Evolutionary conservation across 2,797 vertebrate species (phyloP), one percentile per base, ranked within the genome.

Genomic region (Molossus molossus): DNA sequence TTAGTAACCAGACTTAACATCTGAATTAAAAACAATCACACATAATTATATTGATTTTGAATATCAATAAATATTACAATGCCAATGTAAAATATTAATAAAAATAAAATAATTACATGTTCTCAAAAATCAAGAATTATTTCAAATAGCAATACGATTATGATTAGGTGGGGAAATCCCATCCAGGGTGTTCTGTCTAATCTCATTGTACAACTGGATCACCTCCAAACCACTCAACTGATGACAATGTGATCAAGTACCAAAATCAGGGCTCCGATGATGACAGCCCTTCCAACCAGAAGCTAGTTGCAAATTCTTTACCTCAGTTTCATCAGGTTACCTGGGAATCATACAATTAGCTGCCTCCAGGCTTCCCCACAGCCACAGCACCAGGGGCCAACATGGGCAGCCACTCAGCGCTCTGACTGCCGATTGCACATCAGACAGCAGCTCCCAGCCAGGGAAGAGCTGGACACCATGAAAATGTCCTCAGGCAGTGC

Each of bases 31-130:
- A 87, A 23, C 58, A 91, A 60, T 60, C 48, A 40, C 60, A 62
- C 60, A 13, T 40, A 72, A 72, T 55, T 75, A 86, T 37, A 57
- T 95, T 87, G 7, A 53, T 70, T 55, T 79, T 82, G 7, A 83
- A 72, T 83, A 73, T 72, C 20, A 86, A 64, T 20, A 76, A 94
- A 50, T 90, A 90, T 87, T 82, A 62, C 62, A 86, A 95, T 86
- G 64, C n/a, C 40, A 82, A 50, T 29, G 75, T 67, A 25, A 92
- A 95, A 62, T 23, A 81, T 65, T 37, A 67, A 40, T 53, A 81
- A 93, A 60, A 81, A 77, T 50, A 60, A 94, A 65, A 65, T 75
- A 81, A 83, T 83, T 53, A 40, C 11, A 77, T 45, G 20, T 85
- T 79, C 29, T 93, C 60, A 81, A 95, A 95, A 76, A n/a, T 76